Evolutionary conservation across 2,888 invertebrate genomes (phyloP).

Genomic region (Biston stratarius): DNA sequence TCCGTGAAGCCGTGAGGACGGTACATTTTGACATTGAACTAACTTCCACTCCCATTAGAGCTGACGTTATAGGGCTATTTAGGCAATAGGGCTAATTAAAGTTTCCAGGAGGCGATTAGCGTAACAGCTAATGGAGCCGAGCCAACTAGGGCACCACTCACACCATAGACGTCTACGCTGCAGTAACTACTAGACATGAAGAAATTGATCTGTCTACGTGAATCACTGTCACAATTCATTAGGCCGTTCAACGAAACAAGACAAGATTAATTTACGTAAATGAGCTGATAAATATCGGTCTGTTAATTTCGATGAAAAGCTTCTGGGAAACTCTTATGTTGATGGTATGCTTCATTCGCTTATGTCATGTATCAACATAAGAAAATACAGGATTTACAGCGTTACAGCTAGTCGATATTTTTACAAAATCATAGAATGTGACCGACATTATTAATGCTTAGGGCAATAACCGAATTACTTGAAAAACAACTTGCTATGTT

Average conservation of each 20-base stretch:
- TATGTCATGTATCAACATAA: background rate
- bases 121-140: conserved; percentile 55
- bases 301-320: conserved; percentile 9
- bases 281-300: conserved; percentile 21
- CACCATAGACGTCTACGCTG: conserved; percentile 39
- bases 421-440: background rate
- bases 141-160: conserved; percentile 62
- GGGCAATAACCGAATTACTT: background rate
- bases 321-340: conserved; percentile 12
- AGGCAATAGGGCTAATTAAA: conserved; percentile 38
- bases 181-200: conserved; percentile 22
- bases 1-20: background rate
- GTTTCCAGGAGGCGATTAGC: conserved; percentile 44
- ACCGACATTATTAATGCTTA: background rate
- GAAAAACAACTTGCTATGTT: background rate
- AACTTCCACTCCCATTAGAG: conserved; percentile 19
- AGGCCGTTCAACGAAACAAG: conserved; percentile 21
- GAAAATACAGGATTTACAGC: background rate
- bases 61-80: conserved; percentile 33
- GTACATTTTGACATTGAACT: conserved; percentile 10
- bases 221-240: conserved; percentile 32
- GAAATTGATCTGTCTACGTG: conserved; percentile 28
- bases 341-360: background rate
- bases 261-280: conserved; percentile 25
- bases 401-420: background rate